Evolutionary conservation across 2,888 invertebrate species (phyloP), one percentile per base, ranked within the genome.

Genomic region (Tenthredo notha): DNA sequence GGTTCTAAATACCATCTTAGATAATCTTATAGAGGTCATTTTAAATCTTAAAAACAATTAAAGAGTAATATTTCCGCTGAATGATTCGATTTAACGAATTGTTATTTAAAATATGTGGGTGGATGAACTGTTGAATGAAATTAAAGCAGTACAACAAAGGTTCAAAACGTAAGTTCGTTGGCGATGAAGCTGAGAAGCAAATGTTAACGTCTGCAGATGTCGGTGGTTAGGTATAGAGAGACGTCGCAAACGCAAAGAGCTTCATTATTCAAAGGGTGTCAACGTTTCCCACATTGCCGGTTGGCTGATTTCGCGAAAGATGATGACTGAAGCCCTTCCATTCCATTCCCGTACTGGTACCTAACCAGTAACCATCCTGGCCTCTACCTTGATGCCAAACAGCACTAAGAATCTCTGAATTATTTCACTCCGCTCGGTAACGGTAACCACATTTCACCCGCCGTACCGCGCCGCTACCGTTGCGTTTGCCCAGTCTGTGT

Each of bases 231-330:
- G 50, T 29, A 15, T 77, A 77, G 6, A 50, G 54, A 78, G 21
- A 78, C 37, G 37, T 47, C 12, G 18, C 40, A 90, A 91, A 89
- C 90, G 88, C 70, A 37, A 88, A 89, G 90, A 88, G 90, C 91
- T 93, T 92, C 92, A 92, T 93, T 93, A 92, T 92, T 92, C 92
- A 92, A 91, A 92, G 92, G 91, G 90, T 92, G 92, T 92, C 90
- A 89, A 90, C 91, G 89, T 91, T 91, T 92, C 90, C 90, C 89
- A 89, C 90, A 92, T 90, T 91, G 90, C 90, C 90, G 90, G 90
- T 90, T 90, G 88, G 90, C 88, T 91, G 91, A 88, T 88, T 89
- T 87, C 90, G 89, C 72, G 89, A 90, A 91, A 91, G 91, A 91
- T 90, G 91, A 92, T 90, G 90, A 91, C 89, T 90, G 89, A 89